Evolutionary conservation across 2,888 invertebrate species (phyloP).

Genomic region (Ennomos quercinarius): DNA sequence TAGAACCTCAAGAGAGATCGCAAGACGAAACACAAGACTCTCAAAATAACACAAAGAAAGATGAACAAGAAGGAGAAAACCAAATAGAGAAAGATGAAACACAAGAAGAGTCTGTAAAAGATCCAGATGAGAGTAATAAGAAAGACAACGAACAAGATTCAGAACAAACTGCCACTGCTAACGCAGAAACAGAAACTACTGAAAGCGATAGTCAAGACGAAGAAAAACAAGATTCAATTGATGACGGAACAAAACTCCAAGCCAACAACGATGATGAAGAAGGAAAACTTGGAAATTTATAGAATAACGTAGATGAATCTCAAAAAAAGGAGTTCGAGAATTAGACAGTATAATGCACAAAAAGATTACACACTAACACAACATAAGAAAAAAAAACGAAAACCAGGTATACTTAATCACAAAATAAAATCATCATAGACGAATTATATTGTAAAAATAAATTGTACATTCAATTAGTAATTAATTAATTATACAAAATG

Average conservation of each 20-base stretch:
- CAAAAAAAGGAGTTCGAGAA: not conserved
- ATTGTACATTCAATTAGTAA: no score
- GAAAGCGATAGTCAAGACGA: not conserved
- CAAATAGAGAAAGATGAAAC: not conserved
- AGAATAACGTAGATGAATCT: not conserved
- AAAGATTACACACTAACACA: no score
- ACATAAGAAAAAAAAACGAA: no score
- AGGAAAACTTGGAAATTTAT: not conserved
- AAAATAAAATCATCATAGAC: no score
- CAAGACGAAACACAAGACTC: conserved; percentile 4
- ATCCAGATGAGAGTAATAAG: not conserved
- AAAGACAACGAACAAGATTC: not conserved
- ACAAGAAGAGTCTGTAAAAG: not conserved
- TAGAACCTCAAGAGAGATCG: conserved; percentile 1
- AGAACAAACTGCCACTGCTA: not conserved
- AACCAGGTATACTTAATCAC: no score
- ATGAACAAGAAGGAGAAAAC: conserved; percentile 1
- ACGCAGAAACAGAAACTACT: not conserved
- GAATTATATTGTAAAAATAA: no score
- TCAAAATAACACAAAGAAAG: not conserved
- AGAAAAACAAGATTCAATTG: not conserved
- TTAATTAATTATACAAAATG: no score
- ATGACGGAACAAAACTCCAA: not conserved
- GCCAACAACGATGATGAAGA: not conserved
- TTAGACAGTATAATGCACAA: no score